Percentiles rank a stretch among this genome's conserved stretches.
phyloP scores from a whole-genome alignment of 2,113 vertebrate species.

The Cephalopholis sonnerati region DNA sequence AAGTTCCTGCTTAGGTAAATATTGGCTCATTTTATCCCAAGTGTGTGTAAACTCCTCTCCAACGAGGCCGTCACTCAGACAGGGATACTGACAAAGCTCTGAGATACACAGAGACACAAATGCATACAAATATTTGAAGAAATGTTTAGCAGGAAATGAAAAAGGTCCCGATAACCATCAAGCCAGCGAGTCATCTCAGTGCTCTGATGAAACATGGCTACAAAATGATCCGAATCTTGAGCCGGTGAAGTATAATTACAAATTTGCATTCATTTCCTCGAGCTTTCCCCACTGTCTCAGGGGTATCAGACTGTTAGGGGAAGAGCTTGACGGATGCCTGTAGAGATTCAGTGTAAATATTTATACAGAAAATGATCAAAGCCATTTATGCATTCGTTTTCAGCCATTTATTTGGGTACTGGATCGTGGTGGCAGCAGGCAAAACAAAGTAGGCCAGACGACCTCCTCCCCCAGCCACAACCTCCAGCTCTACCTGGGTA shows the following conservation, averaged over 20 bases:
- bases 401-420: conserved; percentile 1
- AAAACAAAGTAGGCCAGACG: conserved; percentile 1
- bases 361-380: conserved; percentile 27
- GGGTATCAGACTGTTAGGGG: conserved; percentile 30
- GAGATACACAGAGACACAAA: conserved; percentile 23
- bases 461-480: background rate
- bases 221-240: conserved; percentile 50
- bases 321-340: conserved; percentile 22
- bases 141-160: conserved; percentile 71
- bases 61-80: conserved; percentile 14
- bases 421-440: conserved; percentile 1
- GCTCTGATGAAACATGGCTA: conserved; percentile 36
- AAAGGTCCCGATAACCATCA: conserved; percentile 66
- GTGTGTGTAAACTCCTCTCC: conserved; percentile 32
- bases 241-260: conserved; percentile 50
- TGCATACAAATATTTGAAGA: conserved; percentile 37
- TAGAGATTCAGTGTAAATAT: conserved; percentile 44
- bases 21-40: conserved; percentile 34
- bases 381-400: conserved; percentile 32
- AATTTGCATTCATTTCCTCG: conserved; percentile 67
- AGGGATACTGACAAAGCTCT: background rate
- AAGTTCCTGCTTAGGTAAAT: conserved; percentile 44
- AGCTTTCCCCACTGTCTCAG: conserved; percentile 38
- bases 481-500: background rate
- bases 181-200: conserved; percentile 17